A percentile compares a stretch with the other conserved stretches of the same genome.
These are phyloP conservation scores for Chanos chanos DNA, from an alignment of 2,797 vertebrate genomes.

Conservation along the genomic window DNA sequence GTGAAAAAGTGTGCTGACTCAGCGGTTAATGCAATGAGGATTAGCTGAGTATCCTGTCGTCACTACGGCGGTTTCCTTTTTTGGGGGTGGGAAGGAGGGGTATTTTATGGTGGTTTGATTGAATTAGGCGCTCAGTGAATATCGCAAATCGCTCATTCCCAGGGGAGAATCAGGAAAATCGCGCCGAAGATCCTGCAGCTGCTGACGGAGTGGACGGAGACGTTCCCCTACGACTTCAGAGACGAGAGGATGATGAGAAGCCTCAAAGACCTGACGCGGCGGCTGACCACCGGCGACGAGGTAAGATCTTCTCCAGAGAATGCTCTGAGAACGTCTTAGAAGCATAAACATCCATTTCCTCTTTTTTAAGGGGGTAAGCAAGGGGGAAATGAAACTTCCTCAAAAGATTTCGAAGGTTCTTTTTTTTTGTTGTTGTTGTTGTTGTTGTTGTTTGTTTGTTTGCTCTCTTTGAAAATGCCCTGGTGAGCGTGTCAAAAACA, in stretches of 20 bases:
- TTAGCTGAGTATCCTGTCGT: too few species aligned
- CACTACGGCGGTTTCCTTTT: too few species aligned
- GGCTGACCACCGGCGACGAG: slow-evolving; percentile 82
- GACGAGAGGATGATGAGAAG: slow-evolving; percentile 93
- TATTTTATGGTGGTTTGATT: too few species aligned
- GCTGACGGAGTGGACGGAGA: slow-evolving; percentile 92
- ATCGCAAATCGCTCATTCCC: background rate
- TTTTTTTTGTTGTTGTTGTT: background rate
- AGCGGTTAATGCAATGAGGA: too few species aligned
- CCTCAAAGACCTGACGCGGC: slow-evolving; percentile 86
- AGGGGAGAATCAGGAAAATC: slow-evolving; percentile 81
- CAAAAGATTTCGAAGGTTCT: too few species aligned
- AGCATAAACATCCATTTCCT: too few species aligned
- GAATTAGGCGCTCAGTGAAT: too few species aligned
- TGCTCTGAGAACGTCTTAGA: too few species aligned
- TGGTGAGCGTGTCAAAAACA: background rate
- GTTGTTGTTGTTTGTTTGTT: background rate
- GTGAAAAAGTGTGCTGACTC: too few species aligned
- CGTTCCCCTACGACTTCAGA: slow-evolving; percentile 91
- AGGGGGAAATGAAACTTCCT: too few species aligned
- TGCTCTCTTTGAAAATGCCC: slow-evolving; percentile 1
- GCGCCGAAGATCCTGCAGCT: slow-evolving; percentile 90
- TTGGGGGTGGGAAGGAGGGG: too few species aligned
- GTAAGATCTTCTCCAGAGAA: slow-evolving; percentile 61
- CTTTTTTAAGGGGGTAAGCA: too few species aligned